Evolutionary conservation across 2,797 vertebrate species (phyloP), one percentile per base, ranked within the genome.

Genomic region (Gadopsis marmoratus): DNA sequence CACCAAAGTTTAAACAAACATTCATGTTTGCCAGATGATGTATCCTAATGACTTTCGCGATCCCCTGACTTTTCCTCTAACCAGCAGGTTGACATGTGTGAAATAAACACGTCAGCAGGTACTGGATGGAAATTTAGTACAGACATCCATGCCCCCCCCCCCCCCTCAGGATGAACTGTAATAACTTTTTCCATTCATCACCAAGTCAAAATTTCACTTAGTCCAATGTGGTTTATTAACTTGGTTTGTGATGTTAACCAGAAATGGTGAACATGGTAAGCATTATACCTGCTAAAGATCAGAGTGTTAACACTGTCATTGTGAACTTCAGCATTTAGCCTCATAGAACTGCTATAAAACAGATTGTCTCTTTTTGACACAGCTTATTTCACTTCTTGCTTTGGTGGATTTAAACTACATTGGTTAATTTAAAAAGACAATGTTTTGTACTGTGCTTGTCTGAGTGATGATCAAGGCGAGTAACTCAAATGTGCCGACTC

Each of bases 371-470:
- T 58, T 58, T 59, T 47, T 21, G 16, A 4, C 41, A 39, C 37
- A 39, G 37, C 37, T 37, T 9, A 17, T 65, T 58, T 59, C 21
- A 9, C 5, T 50, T 60, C 17, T 29, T 37, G 8, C 60, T 7
- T 61, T 55, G 21, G 26, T 59, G 50, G 13, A 35, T 67, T 76
- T 29, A 13, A 35, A 76, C 26, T 54, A 37, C 35, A 59, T 48
- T 23, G 29, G 45, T 72, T 67, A 13, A 73, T 47, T 63, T 31
- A 65, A 71, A 71, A 71, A 39, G 37, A 39, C 37, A 39, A 43
- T 62, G 16, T 55, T 21, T 71, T 81, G 39, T 10, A n/a, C 37
- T 51, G 21, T 14, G 37, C 37, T 37, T 9, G 37, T 37, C 10
- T 39, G 37, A 39, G 35, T 35, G 6, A 39, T 10, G 10, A 39